Evolutionary conservation across 2,888 invertebrate species (phyloP), one percentile per base, ranked within the genome.

Genomic region (Pantelozetes paolii): DNA sequence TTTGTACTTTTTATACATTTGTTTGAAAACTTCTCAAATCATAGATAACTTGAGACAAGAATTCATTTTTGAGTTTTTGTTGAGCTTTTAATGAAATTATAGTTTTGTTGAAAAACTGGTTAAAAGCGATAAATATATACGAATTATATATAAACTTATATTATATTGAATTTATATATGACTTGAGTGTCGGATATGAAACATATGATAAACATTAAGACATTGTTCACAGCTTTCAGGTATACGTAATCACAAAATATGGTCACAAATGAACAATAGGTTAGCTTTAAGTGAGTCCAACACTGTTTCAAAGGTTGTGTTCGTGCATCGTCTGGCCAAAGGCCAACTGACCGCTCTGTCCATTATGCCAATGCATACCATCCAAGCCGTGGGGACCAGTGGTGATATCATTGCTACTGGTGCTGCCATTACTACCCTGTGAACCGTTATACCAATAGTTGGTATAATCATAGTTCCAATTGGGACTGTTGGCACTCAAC

Each of bases 401-500:
- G 30, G 2, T 11, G n/a, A n/a, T n/a, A n/a, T n/a, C n/a, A n/a
- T n/a, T n/a, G n/a, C 32, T 2, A 36, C 64, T 32, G 3, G 15
- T n/a, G 30, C 20, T 36, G 8, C 20, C 20, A 32, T 6, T 64
- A 32, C 11, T 64, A 9, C 59, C 59, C 36, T 64, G 64, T 64
- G 64, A 36, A 36, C 26, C 26, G 64, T 32, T 62, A 62, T 62
- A 64, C 64, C 64, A 32, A 18, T 64, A 64, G 30, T 13, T 18
- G 18, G 62, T 30, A 30, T 62, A 30, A 26, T 62, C 64, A n/a
- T 64, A 64, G 20, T 64, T 64, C 64, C 64, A 64, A 64, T 36
- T 64, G 36, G 62, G 30, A 62, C 62, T 30, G n/a, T n/a, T n/a
- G n/a, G n/a, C n/a, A 23, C 9, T 57, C 9, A 57, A 9, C 15